Evolutionary conservation across 2,797 vertebrate species (phyloP).

Genomic region (Rhodeus uyekii): DNA sequence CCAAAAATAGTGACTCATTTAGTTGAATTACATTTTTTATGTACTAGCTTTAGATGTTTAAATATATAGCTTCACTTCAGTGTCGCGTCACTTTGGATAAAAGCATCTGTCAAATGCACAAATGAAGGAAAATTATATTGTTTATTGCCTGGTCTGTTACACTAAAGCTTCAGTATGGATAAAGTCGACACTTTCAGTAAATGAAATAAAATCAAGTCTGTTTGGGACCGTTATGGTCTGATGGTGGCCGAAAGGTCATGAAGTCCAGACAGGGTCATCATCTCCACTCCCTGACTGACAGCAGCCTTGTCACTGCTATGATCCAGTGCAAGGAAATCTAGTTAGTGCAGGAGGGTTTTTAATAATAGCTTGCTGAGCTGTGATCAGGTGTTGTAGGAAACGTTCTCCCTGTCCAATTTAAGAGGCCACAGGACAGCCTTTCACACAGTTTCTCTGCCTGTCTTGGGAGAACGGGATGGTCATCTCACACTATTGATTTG

Average conservation of each 20-base stretch:
- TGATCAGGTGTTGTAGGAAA: conserved; percentile 59
- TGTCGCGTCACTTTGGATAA: background rate
- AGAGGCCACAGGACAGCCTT: conserved; percentile 60
- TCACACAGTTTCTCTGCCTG: conserved; percentile 47
- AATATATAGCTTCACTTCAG: background rate
- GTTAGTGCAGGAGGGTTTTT: conserved; percentile 61
- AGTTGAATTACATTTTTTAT: no score
- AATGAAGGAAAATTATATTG: background rate
- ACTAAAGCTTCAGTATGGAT: background rate
- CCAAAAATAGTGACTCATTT: no score
- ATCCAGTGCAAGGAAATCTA: conserved; percentile 53
- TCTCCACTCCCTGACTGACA: conserved; percentile 29
- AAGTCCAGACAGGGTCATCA: conserved; percentile 22
- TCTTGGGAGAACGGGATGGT: conserved; percentile 52
- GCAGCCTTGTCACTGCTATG: conserved; percentile 43
- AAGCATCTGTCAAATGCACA: background rate
- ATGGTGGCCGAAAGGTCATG: background rate
- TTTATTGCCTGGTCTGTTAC: background rate
- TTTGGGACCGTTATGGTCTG: conserved; percentile 17
- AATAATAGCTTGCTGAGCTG: conserved; percentile 55
- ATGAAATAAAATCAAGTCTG: background rate
- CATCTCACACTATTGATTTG: conserved; percentile 44
- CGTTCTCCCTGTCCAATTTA: conserved; percentile 64
- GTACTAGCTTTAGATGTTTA: no score
- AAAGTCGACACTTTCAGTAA: background rate